Evolutionary conservation across 2,113 vertebrate species (phyloP).

Genomic region (Nothocercus nigrocapillus): DNA sequence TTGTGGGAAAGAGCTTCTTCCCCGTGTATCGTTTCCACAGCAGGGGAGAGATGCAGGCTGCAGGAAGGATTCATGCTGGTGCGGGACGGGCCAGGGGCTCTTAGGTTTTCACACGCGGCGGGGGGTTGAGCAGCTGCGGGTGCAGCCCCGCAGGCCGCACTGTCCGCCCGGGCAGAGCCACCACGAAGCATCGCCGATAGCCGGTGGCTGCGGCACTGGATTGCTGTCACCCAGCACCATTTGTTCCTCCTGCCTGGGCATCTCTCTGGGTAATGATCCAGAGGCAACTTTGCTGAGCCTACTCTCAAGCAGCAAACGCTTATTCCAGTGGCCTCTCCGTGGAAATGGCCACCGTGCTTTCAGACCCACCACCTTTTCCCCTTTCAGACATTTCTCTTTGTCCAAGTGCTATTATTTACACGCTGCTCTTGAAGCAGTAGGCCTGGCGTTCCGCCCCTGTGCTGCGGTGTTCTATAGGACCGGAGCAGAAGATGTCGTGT

Average conservation of each 20-base stretch:
- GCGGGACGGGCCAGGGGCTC: rapidly evolving
- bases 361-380: neutral
- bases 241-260: neutral
- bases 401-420: neutral
- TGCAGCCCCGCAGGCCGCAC: neutral
- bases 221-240: rapidly evolving
- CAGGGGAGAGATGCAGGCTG: neutral
- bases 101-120: neutral
- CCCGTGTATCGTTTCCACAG: neutral
- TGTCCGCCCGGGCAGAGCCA: neutral
- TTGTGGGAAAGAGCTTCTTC: neutral
- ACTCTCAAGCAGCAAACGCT: neutral
- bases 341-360: neutral
- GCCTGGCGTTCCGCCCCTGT: neutral
- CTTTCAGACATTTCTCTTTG: neutral
- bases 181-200: neutral
- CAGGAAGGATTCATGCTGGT: neutral
- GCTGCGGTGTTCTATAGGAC: neutral
- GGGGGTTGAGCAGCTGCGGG: neutral
- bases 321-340: neutral
- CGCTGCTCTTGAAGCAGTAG: rapidly evolving
- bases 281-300: neutral
- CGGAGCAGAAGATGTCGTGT: neutral
- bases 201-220: neutral
- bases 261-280: neutral